Base-by-base conservation (phyloP, 2,113 vertebrate species). In the Caretta caretta region DNA sequence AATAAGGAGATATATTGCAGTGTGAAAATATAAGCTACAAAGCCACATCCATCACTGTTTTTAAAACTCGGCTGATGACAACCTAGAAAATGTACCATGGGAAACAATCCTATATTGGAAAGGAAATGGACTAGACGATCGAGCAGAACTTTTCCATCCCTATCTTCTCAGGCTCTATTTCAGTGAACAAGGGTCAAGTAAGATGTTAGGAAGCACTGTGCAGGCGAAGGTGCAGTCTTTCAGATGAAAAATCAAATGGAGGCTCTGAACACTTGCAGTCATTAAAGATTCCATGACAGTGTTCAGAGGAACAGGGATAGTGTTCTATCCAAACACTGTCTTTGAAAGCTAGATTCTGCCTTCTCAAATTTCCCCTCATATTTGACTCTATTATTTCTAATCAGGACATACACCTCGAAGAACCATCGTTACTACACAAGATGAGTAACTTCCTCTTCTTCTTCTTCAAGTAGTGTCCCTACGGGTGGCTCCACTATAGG, bases 301-400 rank as follows among this genome's bases (percentile, higher is more conserved):
- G 1, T 57, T 88, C 1, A 0, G 7, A 50, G 80, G 62, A 92
- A 84, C 65, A 53, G 88, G 93, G 94, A 46, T 87, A 72, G 85
- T 4, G 0, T 75, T 80, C 76, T 87, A 93, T 57, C 78, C 85
- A 96, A 95, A 96, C 80, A 85, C 92, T 92, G 96, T 78, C 87
- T 90, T 49, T 48, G 78, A 49, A 14, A 94, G 86, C 94, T 95
- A 93, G 94, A 38, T 38, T 72, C 65, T 86, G 96, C 62, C 75
- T 35, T 50, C 86, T 89, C 57, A 89, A 96, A 92, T 38, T 88
- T 92, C 90, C 80, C 59, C 97, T 82, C 90, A 94, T 53, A 31
- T 89, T 90, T 1, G 5, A 94, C 87, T 95, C 19, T 20, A 79
- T 90, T 95, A n/a, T 95, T 96, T 89, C 96, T 87, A 95, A 95